A percentile compares a stretch with the other conserved stretches of the same genome.
Evolutionary conservation across 2,888 invertebrate genomes (phyloP).

Genomic region (Eupithecia centaureata): DNA sequence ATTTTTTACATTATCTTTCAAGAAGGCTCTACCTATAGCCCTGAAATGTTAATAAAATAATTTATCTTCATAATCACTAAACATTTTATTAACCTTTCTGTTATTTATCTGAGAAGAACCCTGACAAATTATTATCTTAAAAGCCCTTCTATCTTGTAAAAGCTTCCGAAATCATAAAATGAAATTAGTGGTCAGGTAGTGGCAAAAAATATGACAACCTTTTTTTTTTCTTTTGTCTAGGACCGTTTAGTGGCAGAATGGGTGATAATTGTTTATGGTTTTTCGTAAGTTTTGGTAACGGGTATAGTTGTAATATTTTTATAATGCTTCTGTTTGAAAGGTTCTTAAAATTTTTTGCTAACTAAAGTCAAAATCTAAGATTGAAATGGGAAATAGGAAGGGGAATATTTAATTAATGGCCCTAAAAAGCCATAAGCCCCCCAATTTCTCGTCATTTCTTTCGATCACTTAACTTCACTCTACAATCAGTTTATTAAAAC

Average conservation of each 20-base stretch:
- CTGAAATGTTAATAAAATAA: too few relatives aligned
- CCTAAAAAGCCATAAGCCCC: neutral
- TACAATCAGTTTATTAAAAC: too few relatives aligned
- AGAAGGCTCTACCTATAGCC: too few relatives aligned
- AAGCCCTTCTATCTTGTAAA: slow-evolving; percentile 38
- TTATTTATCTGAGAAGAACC: neutral
- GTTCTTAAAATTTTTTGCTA: neutral
- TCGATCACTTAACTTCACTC: neutral
- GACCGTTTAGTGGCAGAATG: slow-evolving; percentile 41
- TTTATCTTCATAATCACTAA: neutral
- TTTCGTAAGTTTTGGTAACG: slow-evolving; percentile 29
- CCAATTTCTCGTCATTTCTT: neutral
- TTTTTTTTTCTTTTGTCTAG: slow-evolving; percentile 40
- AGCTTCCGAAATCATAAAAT: slow-evolving; percentile 38
- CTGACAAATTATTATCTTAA: slow-evolving; percentile 41
- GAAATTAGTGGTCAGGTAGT: slow-evolving; percentile 42
- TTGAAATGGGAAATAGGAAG: neutral
- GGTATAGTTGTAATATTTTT: slow-evolving; percentile 9
- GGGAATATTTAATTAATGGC: neutral
- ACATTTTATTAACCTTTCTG: neutral
- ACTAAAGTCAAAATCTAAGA: too few relatives aligned
- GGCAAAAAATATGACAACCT: slow-evolving; percentile 36
- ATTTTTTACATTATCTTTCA: too few relatives aligned
- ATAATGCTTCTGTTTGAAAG: slow-evolving; percentile 14
- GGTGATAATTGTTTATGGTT: slow-evolving; percentile 44